Conservation (phyloP, 2,113 vertebrate species). For the Seriola aureovittata region DNA sequence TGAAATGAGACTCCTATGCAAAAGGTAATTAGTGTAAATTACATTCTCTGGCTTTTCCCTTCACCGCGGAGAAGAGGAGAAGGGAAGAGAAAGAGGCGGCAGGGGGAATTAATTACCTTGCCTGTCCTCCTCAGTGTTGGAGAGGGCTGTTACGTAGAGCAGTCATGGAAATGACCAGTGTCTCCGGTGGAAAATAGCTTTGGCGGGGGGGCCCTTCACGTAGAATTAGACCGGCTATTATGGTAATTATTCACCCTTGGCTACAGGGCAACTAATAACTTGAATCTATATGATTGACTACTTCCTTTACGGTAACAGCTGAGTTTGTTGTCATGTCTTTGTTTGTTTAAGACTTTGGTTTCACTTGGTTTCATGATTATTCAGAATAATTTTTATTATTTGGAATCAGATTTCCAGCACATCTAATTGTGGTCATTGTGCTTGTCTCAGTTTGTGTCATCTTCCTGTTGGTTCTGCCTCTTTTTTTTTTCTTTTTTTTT, state of each 20-base stretch:
- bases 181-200: conserved; percentile 66
- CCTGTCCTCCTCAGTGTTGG: conserved; percentile 73
- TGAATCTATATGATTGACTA: conserved; percentile 53
- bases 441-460: conserved; percentile 8
- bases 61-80: conserved; percentile 67
- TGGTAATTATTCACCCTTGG: conserved; percentile 61
- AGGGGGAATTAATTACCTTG: conserved; percentile 81
- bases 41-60: conserved; percentile 76
- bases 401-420: not conserved
- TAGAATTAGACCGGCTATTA: conserved; percentile 53
- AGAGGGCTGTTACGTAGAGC: conserved; percentile 71
- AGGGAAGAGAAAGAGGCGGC: conserved; percentile 71
- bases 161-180: conserved; percentile 76
- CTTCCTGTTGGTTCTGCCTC: conserved; percentile 6
- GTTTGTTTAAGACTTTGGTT: conserved; percentile 8
- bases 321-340: not conserved
- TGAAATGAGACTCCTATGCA: conserved; percentile 79
- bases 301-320: conserved; percentile 48
- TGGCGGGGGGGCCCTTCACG: conserved; percentile 49
- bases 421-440: not conserved
- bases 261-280: conserved; percentile 54
- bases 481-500: not conserved
- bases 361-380: not conserved
- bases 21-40: conserved; percentile 84
- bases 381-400: not conserved